Evolutionary conservation across 2,888 invertebrate species (phyloP).

Genomic region (Orthonevra nobilis): DNA sequence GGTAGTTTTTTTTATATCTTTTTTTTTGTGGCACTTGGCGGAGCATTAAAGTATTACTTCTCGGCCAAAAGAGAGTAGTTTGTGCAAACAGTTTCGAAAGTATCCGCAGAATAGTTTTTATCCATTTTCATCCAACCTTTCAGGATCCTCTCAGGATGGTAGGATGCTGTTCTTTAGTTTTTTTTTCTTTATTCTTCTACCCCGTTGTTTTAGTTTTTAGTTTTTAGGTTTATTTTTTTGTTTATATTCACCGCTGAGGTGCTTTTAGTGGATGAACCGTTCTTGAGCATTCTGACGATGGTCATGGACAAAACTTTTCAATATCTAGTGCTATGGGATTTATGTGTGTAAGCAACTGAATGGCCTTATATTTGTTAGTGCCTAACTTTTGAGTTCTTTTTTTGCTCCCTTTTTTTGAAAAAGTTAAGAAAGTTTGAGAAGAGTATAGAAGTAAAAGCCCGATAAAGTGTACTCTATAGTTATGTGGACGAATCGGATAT

Average conservation of each 20-base stretch:
- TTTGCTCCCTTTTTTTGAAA: constrained; percentile 17
- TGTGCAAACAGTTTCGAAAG: constrained; percentile 66
- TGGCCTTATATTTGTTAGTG: constrained; percentile 50
- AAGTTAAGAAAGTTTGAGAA: constrained; percentile 21
- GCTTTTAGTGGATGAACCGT: constrained; percentile 66
- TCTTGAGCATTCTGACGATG: constrained; percentile 31
- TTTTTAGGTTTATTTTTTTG: constrained; percentile 36
- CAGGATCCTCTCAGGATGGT: constrained; percentile 20
- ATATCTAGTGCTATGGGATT: constrained; percentile 27
- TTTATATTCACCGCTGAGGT: constrained; percentile 41
- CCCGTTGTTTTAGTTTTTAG: constrained; percentile 46
- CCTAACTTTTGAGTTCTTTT: constrained; percentile 45
- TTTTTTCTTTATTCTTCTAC: constrained; percentile 8
- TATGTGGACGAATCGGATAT: constrained; percentile 46
- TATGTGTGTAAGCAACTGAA: constrained; percentile 22
- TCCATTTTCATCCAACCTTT: constrained; percentile 61
- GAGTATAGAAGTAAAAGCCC: constrained; percentile 26
- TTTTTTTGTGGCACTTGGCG: constrained; percentile 43
- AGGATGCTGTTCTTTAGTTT: too few relatives aligned
- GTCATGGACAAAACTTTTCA: constrained; percentile 64
- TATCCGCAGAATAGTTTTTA: constrained; percentile 67
- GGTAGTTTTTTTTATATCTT: constrained; percentile 12
- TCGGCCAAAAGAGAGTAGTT: constrained; percentile 17
- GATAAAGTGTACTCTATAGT: constrained; percentile 49
- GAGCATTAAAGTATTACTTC: constrained; percentile 66